Percentiles rank a stretch among this genome's conserved stretches.
Conservation (phyloP, 2,888 invertebrate genomes). For the Diplazon laetatorius region DNA sequence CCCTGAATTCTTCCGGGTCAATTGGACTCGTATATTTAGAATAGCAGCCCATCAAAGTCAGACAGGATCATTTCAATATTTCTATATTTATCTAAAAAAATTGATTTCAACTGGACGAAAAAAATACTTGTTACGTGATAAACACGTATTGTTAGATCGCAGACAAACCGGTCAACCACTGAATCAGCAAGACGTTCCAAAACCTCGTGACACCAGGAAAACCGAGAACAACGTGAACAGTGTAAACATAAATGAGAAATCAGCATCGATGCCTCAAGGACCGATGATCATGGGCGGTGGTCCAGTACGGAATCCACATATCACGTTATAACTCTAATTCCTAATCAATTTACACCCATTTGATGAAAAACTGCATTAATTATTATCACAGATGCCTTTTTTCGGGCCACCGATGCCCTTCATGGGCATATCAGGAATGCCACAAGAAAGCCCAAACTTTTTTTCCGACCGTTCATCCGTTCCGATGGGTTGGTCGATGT, state of each 20-base stretch:
- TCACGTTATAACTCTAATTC: neutral
- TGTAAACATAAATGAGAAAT: conserved; percentile 25
- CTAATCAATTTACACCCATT: neutral
- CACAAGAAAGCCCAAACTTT: conserved; percentile 26
- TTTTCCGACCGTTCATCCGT: conserved; percentile 21
- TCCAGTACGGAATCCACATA: conserved; percentile 42
- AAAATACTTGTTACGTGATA: too few relatives aligned
- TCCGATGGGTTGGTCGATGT: conserved; percentile 45
- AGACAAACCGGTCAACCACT: conserved; percentile 12
- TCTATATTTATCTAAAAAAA: too few relatives aligned
- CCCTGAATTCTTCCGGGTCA: too few relatives aligned
- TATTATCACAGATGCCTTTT: conserved; percentile 42
- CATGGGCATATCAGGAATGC: conserved; percentile 43
- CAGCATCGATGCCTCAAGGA: conserved; percentile 54
- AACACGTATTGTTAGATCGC: conserved; percentile 47
- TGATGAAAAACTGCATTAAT: too few relatives aligned
- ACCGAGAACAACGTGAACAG: conserved; percentile 18
- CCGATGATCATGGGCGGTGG: conserved; percentile 45
- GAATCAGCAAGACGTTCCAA: neutral
- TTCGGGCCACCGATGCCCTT: conserved; percentile 46
- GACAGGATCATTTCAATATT: too few relatives aligned
- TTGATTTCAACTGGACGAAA: too few relatives aligned
- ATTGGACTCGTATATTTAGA: too few relatives aligned
- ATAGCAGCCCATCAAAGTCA: too few relatives aligned
- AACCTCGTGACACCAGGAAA: conserved; percentile 26